Evolutionary conservation across 2,888 invertebrate species (phyloP).

Genomic region (Noctuana brunneofusca): DNA sequence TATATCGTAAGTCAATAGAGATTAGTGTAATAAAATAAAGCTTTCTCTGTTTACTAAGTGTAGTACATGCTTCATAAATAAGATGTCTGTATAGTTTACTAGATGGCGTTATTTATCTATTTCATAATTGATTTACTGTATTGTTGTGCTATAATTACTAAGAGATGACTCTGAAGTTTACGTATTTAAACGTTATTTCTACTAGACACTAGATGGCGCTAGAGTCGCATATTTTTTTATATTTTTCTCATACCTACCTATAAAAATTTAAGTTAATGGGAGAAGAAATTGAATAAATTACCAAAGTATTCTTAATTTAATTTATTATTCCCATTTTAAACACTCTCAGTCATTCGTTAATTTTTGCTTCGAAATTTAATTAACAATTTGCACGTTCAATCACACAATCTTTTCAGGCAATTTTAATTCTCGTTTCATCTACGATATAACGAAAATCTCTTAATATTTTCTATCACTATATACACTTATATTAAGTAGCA

Average conservation of each 20-base stretch:
- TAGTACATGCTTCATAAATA: background rate
- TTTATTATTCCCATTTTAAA: slow-evolving; percentile 64
- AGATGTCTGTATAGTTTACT: background rate
- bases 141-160: background rate
- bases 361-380: slow-evolving; percentile 20
- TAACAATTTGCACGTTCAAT: slow-evolving; percentile 26
- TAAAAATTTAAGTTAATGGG: background rate
- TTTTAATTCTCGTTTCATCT: slow-evolving; percentile 51
- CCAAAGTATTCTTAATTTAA: slow-evolving; percentile 53
- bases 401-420: slow-evolving; percentile 28
- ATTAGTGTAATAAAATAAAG: too few species aligned
- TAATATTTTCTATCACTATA: slow-evolving; percentile 44
- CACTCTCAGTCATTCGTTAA: slow-evolving; percentile 52
- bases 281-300: slow-evolving; percentile 4
- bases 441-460: slow-evolving; percentile 41
- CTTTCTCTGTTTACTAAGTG: background rate
- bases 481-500: slow-evolving; percentile 61
- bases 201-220: background rate
- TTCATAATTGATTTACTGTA: background rate
- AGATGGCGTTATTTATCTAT: slow-evolving; percentile 6
- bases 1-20: too few species aligned
- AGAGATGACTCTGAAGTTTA: background rate
- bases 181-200: background rate
- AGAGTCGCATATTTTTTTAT: background rate
- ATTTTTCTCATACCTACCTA: background rate